Percentiles rank a stretch among this genome's conserved stretches.
Evolutionary conservation across 2,797 vertebrate genomes (phyloP).

Genomic region (Macropodus opercularis): DNA sequence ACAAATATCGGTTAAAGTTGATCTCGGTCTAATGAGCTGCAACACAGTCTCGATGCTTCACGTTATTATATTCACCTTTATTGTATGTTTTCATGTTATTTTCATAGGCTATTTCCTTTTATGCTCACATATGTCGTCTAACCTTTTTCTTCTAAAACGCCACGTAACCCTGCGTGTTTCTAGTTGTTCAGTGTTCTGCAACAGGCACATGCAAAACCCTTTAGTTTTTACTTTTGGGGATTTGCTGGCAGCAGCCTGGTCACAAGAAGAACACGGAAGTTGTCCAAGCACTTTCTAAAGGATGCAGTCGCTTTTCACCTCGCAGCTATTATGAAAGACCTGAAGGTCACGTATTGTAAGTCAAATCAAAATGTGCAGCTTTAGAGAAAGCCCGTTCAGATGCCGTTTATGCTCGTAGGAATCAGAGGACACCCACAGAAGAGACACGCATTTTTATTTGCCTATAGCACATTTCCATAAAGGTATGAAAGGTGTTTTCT

Average conservation of each 20-base stretch:
- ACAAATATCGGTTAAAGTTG: neutral
- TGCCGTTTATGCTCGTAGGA: no score
- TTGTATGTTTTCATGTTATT: neutral
- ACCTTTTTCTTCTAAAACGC: no score
- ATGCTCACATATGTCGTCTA: no score
- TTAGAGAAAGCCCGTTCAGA: neutral
- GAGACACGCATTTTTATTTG: conserved; percentile 14
- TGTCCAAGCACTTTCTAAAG: neutral
- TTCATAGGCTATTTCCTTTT: no score
- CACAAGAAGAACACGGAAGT: neutral
- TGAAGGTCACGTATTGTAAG: conserved; percentile 1
- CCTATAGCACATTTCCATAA: conserved; percentile 37
- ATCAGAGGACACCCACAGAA: neutral
- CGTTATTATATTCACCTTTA: neutral
- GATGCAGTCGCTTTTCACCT: conserved; percentile 1
- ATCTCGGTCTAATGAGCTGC: neutral
- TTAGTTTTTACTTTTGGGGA: no score
- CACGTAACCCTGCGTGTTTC: no score
- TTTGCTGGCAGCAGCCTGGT: neutral
- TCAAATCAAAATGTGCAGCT: conserved; percentile 17
- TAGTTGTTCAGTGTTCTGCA: no score
- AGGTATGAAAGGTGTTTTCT: conserved; percentile 27
- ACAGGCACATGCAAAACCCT: no score
- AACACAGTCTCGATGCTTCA: neutral
- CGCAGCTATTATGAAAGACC: neutral